Evolutionary conservation across 2,888 invertebrate species (phyloP).

Genomic region (Conchocele bisecta): DNA sequence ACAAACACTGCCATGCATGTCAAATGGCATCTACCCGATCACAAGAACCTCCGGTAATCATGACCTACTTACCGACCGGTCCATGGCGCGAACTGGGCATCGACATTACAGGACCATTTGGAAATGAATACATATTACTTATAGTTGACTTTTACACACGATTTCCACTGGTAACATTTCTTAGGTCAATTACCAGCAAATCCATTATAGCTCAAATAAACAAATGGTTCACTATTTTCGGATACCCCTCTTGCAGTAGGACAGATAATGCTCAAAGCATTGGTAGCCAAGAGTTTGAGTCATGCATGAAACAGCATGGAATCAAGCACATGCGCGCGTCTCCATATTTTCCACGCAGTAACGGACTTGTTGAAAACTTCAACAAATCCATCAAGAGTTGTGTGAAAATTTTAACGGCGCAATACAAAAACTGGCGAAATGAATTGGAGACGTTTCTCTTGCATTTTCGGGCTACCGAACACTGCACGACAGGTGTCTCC

Average conservation of each 20-base stretch:
- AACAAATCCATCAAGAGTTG: too few relatives aligned
- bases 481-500: too few relatives aligned
- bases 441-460: too few relatives aligned
- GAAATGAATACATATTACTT: constrained; percentile 16
- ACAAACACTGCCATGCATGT: constrained; percentile 23
- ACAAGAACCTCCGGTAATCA: constrained; percentile 5
- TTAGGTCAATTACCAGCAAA: constrained; percentile 7
- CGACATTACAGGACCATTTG: constrained; percentile 30
- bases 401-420: too few relatives aligned
- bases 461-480: too few relatives aligned
- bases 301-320: constrained; percentile 16
- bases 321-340: too few relatives aligned
- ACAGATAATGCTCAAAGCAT: constrained; percentile 50
- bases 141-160: constrained; percentile 30
- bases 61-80: constrained; percentile 17
- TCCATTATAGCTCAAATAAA: constrained; percentile 18
- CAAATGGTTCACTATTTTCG: constrained; percentile 20
- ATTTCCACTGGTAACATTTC: constrained; percentile 22
- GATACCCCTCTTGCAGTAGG: constrained; percentile 8
- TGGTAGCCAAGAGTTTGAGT: constrained; percentile 19
- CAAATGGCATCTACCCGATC: constrained; percentile 1
- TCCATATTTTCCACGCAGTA: too few relatives aligned
- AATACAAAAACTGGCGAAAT: too few relatives aligned
- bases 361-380: too few relatives aligned
- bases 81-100: too few relatives aligned